Base-by-base conservation (phyloP, 2,113 vertebrate species). In the Aythya baeri region DNA sequence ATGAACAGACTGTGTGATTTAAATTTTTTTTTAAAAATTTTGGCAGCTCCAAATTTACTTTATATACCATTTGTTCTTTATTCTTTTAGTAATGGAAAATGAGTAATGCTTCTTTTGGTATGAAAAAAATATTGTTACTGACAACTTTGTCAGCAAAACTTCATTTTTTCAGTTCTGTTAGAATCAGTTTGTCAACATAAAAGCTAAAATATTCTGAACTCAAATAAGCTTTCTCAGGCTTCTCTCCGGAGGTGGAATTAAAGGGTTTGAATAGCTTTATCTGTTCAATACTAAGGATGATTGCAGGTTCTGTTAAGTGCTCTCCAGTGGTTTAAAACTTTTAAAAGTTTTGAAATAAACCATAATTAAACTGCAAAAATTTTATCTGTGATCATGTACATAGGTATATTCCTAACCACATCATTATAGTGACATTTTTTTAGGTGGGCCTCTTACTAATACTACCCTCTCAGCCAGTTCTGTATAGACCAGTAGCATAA, bases 151-250 rank as follows among this genome's bases (percentile, higher is more conserved):
- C 66, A 91, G 63, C 27, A 88, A 87, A 90, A 16, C 76, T 79
- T 91, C 31, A 74, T 94, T 94, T 96, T 89, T 93, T 82, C 73
- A 62, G 36, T 91, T 92, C 32, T 89, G 43, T 46, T 85, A 81
- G 13, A 49, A 83, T 83, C 75, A 78, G 32, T 94, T 93, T 97
- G 75, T 91, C 82, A 96, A 88, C 59, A 68, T 93, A 88, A 94
- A 94, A 94, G 62, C 43, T 85, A 89, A 94, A 94, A 87, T 87
- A 95, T 94, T 95, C 89, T 73, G 81, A 94, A 91, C 63, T 88
- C 83, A 90, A 76, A 91, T 65, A 92, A 57, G 27, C 27, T 92
- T 91, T 92, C 80, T 58, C 66, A 91, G 46, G 8, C 44, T 93
- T 86, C 41, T 86, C 61, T 96, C 91, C 0, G 0, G 83, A 91